Evolutionary conservation across 2,113 vertebrate genomes (phyloP), one percentile per base, ranked within the genome.

Genomic region (Scartelaos histophorus): DNA sequence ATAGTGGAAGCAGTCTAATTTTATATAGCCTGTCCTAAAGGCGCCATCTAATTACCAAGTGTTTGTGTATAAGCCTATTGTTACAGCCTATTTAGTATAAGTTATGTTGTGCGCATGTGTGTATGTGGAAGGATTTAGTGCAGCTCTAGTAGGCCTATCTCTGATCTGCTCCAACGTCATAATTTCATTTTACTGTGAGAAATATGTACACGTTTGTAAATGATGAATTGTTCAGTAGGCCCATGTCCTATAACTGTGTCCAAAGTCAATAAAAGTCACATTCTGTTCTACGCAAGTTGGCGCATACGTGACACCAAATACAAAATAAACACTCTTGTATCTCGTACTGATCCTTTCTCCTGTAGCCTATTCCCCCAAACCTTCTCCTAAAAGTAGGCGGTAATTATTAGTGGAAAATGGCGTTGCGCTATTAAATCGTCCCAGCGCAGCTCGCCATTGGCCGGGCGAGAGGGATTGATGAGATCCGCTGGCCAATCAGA

Each of bases 401-500:
- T 91, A 91, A 93, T 93, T 89, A 91, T 92, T 80, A 79, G 88
- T 84, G 70, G 85, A 92, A 93, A 91, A 85, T 92, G 92, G 91
- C 93, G 92, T 91, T 92, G 85, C 80, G 76, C 91, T 84, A 94
- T 94, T 94, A 94, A 87, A 91, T 92, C 86, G 83, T 82, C 85
- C 71, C 77, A 88, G 74, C 85, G 82, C 89, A 87, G 88, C 89
- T 89, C 90, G 87, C 86, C 73, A 94, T 77, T 90, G 90, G 93
- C 92, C 90, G 91, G 88, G 75, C 89, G 90, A 90, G 89, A 79
- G 91, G 94, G 95, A 95, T 95, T 96, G 95, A 94, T 90, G 91
- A 94, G 91, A 87, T 83, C 49, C 74, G 1, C 65, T 82, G 92
- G 86, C 96, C 96, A 97, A 96, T 97, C 82, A 92, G 92, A 80